Evolutionary conservation across 2,113 vertebrate genomes (phyloP), one percentile per base, ranked within the genome.

Genomic region (Perca flavescens): DNA sequence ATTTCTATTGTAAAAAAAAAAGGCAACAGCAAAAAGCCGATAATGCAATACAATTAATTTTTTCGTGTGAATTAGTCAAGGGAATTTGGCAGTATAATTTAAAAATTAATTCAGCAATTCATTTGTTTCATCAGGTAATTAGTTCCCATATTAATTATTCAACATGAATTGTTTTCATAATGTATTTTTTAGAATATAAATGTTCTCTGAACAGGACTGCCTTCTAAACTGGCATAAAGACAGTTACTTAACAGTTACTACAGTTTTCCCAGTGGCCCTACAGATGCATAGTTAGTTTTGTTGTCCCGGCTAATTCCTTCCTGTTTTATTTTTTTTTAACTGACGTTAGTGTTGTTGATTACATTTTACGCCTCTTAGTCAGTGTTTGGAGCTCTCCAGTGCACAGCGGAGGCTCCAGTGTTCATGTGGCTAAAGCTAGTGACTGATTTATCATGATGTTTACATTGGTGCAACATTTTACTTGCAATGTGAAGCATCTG

Each of bases 21-120:
- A 22, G 0, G 9, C 19, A 62, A 54, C 12, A 47, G 54, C 9
- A 40, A 8, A 63, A 46, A 63, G 31, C 22, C 2, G 4, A 52
- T 8, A 31, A 36, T 22, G 16, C 54, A 25, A 31, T 46, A 19
- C 12, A 16, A 11, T 40, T 2, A 17, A 5, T 34, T 34, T 72
- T 64, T 53, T 73, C 17, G 56, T 49, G 7, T 43, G 49, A 87
- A 54, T 68, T 31, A 36, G 13, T 34, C 31, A 16, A 5, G n/a
- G 60, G 11, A 43, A 13, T 66, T 46, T n/a, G 52, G 22, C 69
- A 63, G 17, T 3, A 21, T 31, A 21, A 66, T 46, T 46, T 4
- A 46, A 25, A 3, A 34, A 49, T 5, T 5, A 31, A 31, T 31
- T 31, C 50, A 19, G 19, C n/a, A 57, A 15, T 34, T 73, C 21